Evolutionary conservation across 2,113 vertebrate species (phyloP).

Genomic region (Cyanoramphus novaezelandiae): DNA sequence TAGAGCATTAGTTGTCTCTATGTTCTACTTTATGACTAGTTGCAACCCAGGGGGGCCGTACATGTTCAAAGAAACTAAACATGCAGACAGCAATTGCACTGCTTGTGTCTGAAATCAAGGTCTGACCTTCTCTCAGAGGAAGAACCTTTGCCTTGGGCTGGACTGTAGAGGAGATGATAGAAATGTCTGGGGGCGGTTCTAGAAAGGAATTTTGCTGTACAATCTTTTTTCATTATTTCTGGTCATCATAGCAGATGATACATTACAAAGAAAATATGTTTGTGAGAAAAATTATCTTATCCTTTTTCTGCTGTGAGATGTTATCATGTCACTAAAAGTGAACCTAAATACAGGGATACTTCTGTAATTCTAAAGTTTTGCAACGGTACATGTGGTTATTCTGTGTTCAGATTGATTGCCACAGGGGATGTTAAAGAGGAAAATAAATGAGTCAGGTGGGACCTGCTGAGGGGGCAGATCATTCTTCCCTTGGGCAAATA

Average conservation of each 20-base stretch:
- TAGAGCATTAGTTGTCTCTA: neutral
- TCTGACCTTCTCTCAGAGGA: neutral
- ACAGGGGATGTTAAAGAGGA: neutral
- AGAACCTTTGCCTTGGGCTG: neutral
- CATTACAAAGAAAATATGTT: neutral
- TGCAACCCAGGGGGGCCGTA: neutral
- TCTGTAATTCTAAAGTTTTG: neutral
- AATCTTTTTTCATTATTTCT: neutral
- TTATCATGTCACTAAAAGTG: neutral
- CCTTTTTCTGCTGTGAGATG: neutral
- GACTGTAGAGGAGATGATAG: neutral
- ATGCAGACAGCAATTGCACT: neutral
- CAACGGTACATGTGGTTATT: neutral
- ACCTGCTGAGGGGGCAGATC: neutral
- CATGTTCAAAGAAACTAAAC: neutral
- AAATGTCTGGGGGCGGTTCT: neutral
- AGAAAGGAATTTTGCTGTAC: neutral
- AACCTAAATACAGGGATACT: neutral
- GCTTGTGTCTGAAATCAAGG: neutral
- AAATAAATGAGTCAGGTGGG: neutral
- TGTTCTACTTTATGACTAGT: neutral
- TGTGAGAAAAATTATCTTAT: neutral
- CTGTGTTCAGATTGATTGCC: neutral
- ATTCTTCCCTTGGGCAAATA: neutral
- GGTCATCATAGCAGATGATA: neutral